Evolutionary conservation across 1,140 invertebrate species (phyloP).

Genomic region (Argopecten irradians): DNA sequence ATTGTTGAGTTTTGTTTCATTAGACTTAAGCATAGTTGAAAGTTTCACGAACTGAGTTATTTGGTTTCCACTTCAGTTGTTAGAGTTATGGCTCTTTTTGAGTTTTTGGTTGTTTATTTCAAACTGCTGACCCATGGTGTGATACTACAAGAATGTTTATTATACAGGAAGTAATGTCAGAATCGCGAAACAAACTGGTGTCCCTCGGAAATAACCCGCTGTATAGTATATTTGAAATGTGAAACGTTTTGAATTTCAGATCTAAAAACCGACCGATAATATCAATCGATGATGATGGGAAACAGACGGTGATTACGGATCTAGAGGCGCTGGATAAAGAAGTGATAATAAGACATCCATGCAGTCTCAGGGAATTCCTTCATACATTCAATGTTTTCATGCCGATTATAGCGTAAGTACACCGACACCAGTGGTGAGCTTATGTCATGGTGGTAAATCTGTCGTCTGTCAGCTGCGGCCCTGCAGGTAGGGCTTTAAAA

Average conservation of each 20-base stretch:
- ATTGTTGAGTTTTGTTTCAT: too few species aligned
- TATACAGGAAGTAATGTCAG: background rate
- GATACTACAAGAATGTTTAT: too few species aligned
- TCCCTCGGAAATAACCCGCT: too few species aligned
- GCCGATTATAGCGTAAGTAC: conserved; percentile 76
- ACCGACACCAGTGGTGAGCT: background rate
- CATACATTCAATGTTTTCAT: conserved; percentile 77
- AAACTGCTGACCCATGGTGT: too few species aligned
- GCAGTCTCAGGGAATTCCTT: conserved; percentile 78
- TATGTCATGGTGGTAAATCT: background rate
- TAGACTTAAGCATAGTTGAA: too few species aligned
- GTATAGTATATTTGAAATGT: background rate
- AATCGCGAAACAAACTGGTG: background rate
- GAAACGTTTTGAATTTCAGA: background rate
- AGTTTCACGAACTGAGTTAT: too few species aligned
- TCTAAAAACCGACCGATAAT: background rate
- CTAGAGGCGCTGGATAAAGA: conserved; percentile 69
- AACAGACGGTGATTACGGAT: conserved; percentile 52
- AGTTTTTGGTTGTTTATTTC: too few species aligned
- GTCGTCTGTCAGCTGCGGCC: too few species aligned
- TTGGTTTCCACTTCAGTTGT: too few species aligned
- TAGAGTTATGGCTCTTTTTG: too few species aligned
- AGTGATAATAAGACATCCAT: conserved; percentile 65
- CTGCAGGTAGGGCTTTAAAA: too few species aligned
- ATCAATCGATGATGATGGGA: background rate